These are phyloP conservation scores for Holothuria scabra DNA, from an alignment of 53 echinoderm and acorn worm species.

Conservation along the genomic window DNA sequence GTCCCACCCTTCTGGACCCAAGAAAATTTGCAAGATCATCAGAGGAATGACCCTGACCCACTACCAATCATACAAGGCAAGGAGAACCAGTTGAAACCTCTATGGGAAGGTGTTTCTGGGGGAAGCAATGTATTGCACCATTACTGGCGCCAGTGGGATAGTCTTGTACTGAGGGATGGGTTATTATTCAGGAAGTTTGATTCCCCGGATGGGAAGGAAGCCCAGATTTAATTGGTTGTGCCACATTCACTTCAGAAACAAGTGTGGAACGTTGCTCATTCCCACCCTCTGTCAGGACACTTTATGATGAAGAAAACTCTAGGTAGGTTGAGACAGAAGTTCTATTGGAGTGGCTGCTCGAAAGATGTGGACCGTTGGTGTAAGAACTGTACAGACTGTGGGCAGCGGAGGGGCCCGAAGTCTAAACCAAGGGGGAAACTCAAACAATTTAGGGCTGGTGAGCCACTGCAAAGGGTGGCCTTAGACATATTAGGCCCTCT, in stretches of 20 bases:
- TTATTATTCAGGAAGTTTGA: slow-evolving; percentile 5
- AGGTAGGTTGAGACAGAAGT: slow-evolving; percentile 1
- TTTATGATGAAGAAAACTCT: slow-evolving; percentile 7
- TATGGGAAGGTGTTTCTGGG: slow-evolving; percentile 11
- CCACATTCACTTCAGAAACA: neutral
- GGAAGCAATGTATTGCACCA: slow-evolving; percentile 2
- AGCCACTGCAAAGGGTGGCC: neutral
- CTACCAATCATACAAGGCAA: neutral
- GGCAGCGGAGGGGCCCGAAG: slow-evolving; percentile 6
- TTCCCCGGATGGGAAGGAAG: neutral
- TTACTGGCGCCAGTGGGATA: slow-evolving; percentile 26
- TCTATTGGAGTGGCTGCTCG: slow-evolving; percentile 14
- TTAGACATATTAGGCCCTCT: neutral
- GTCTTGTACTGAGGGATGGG: neutral
- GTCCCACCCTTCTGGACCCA: neutral
- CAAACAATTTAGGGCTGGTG: neutral
- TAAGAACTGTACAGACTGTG: neutral
- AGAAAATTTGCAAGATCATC: slow-evolving; percentile 1
- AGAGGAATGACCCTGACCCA: slow-evolving; percentile 15
- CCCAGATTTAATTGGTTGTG: slow-evolving; percentile 5
- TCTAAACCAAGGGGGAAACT: neutral
- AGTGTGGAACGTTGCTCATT: slow-evolving; percentile 12
- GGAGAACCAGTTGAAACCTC: neutral
- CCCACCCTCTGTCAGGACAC: slow-evolving; percentile 6
- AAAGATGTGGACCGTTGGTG: slow-evolving; percentile 20